Conservation (phyloP, 2,888 invertebrate species). For the Andrena camellia region DNA sequence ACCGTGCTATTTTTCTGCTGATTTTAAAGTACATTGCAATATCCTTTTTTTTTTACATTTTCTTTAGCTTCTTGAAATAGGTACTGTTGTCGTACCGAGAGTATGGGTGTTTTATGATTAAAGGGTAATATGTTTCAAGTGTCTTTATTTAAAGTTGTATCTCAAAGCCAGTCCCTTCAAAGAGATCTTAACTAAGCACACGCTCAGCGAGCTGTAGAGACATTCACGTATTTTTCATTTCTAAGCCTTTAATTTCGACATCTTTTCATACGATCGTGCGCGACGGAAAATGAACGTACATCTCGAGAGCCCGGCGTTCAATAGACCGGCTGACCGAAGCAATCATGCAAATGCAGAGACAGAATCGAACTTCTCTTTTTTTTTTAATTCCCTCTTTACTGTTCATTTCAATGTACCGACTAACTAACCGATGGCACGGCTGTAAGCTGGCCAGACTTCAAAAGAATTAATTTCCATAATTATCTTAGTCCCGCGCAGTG, state of each 20-base stretch:
- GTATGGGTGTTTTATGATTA: too few species aligned
- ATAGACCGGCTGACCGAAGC: neutral
- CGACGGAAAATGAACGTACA: neutral
- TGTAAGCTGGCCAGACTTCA: conserved; percentile 32
- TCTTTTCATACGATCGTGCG: neutral
- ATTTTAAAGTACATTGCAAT: neutral
- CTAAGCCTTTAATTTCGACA: neutral
- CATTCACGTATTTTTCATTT: neutral
- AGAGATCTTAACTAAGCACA: neutral
- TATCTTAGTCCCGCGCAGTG: conserved; percentile 30
- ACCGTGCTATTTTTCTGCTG: neutral
- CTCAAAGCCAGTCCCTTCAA: neutral
- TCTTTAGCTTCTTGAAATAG: too few species aligned
- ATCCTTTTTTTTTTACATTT: too few species aligned
- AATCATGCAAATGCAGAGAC: conserved; percentile 37
- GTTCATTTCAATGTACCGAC: conserved; percentile 34
- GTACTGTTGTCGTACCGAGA: too few species aligned
- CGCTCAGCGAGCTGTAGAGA: neutral
- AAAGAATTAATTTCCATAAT: conserved; percentile 63
- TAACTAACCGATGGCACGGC: conserved; percentile 17
- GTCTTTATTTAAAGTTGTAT: too few species aligned
- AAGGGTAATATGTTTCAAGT: too few species aligned
- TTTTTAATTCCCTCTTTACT: conserved; percentile 8
- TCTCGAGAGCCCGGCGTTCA: conserved; percentile 1
- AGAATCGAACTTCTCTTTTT: conserved; percentile 4